Percentiles rank a stretch among this genome's conserved stretches.
Conservation (phyloP, 2,113 vertebrate genomes). For the Carassius auratus region DNA sequence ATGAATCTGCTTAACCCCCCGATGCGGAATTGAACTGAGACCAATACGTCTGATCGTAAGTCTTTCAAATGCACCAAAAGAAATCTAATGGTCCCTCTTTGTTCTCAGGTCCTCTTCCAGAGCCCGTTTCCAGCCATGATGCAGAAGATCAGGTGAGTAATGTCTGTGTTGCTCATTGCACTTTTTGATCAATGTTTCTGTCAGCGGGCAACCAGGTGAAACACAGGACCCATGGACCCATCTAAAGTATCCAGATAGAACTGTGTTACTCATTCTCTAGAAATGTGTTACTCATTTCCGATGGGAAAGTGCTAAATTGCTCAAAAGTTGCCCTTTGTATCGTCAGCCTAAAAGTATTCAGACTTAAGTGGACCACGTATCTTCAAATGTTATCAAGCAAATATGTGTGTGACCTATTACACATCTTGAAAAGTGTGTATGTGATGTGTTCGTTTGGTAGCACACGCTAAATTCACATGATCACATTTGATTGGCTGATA, state of each 20-base stretch:
- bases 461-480: background rate
- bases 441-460: no score
- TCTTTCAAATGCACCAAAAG: background rate
- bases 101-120: slow-evolving; percentile 44
- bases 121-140: slow-evolving; percentile 18
- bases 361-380: background rate
- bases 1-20: background rate
- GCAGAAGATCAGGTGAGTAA: slow-evolving; percentile 38
- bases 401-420: background rate
- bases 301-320: no score
- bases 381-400: background rate
- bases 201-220: no score
- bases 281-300: no score
- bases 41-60: background rate
- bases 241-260: no score
- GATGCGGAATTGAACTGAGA: background rate
- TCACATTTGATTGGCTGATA: background rate
- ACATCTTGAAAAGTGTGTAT: background rate
- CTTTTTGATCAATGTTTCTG: no score
- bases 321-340: no score
- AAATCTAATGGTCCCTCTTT: background rate
- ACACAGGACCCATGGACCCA: no score
- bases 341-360: background rate
- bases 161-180: background rate
- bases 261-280: no score